Evolutionary conservation across 2,113 vertebrate genomes (phyloP).

Genomic region (Periophthalmodon schlosseri): DNA sequence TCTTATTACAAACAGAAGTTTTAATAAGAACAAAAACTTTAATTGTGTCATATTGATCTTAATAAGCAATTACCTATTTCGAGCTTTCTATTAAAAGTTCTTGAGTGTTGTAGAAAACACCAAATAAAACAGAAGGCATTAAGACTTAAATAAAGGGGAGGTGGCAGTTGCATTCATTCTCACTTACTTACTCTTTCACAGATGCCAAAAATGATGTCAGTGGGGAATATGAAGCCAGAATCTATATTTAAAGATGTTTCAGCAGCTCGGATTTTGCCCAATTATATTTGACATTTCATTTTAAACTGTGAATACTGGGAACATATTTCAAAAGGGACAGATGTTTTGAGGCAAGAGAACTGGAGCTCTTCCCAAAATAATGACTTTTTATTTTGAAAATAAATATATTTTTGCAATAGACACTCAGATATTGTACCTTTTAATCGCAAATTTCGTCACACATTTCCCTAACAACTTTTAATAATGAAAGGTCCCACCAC

Average conservation of each 20-base stretch:
- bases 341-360: constrained; percentile 4
- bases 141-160: not conserved
- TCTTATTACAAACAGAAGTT: not conserved
- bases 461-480: not conserved
- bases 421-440: not conserved
- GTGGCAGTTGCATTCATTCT: not conserved
- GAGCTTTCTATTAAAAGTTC: not conserved
- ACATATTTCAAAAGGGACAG: constrained; percentile 13
- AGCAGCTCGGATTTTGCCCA: constrained; percentile 1
- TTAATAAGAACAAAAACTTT: not conserved
- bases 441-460: not conserved
- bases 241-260: constrained; percentile 6
- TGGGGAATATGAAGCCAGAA: constrained; percentile 6
- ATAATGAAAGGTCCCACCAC: not conserved
- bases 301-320: constrained; percentile 11
- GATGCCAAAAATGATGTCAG: not conserved
- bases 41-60: not conserved
- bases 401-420: not conserved
- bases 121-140: not conserved
- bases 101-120: not conserved
- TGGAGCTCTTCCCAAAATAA: not conserved
- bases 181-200: not conserved
- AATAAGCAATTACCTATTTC: not conserved
- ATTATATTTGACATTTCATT: constrained; percentile 8
- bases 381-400: not conserved